These are phyloP conservation scores for Cirrhinus mrigala DNA, from an alignment of 2,797 vertebrate species.

Conservation along the genomic window DNA sequence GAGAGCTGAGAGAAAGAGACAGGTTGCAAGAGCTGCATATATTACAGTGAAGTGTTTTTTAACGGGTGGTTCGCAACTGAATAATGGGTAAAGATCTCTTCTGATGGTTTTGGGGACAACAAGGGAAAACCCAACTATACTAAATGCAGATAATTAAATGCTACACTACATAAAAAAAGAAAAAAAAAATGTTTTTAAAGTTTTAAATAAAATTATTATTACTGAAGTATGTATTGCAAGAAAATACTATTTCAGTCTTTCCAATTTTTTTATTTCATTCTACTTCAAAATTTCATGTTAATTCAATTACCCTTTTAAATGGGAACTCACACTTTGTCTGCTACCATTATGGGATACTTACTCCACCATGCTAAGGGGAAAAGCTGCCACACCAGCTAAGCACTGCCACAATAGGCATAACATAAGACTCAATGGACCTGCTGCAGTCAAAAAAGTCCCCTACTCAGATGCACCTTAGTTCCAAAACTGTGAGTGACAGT, in stretches of 20 bases:
- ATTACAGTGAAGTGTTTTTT: not conserved
- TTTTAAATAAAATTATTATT: not conserved
- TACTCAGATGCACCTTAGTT: no score
- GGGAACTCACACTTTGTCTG: not conserved
- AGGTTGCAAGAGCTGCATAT: not conserved
- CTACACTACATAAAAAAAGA: no score
- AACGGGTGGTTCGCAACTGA: not conserved
- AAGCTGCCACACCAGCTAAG: no score
- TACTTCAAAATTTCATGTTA: not conserved
- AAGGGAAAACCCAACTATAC: not conserved
- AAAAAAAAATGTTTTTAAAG: not conserved
- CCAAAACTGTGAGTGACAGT: no score
- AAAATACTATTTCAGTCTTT: not conserved
- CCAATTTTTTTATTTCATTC: not conserved
- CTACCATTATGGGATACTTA: not conserved
- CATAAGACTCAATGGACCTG: not conserved
- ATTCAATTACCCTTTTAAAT: not conserved
- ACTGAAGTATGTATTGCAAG: no score
- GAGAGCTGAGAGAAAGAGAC: conserved; percentile 14
- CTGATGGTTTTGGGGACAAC: not conserved
- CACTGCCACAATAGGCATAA: no score
- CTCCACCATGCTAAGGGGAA: not conserved
- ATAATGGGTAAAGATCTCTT: not conserved
- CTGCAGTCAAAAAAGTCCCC: no score
- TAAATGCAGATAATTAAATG: not conserved